phyloP scores from a whole-genome alignment of 2,888 invertebrate species.

The Thyatira batis region DNA sequence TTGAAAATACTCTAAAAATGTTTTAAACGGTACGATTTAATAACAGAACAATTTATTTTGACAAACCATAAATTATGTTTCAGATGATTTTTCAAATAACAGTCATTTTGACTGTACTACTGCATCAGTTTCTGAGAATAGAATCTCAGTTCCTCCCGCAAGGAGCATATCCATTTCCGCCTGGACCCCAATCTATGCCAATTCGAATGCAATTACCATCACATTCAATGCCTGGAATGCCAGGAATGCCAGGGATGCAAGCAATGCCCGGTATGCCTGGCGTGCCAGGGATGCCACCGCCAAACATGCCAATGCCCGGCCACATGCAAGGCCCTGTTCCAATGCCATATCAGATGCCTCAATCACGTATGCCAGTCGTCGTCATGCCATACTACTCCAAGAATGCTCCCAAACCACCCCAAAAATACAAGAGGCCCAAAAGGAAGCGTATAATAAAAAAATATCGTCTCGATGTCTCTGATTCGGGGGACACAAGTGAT shows the following conservation, averaged over 20 bases:
- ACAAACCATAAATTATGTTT: neutral
- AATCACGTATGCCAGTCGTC: constrained; percentile 56
- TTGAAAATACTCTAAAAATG: too few relatives aligned
- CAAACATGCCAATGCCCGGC: constrained; percentile 18
- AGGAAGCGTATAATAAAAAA: constrained; percentile 29
- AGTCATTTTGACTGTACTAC: neutral
- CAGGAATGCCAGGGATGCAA: constrained; percentile 24
- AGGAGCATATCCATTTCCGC: neutral
- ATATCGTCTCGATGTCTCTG: constrained; percentile 19
- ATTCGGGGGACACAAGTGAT: constrained; percentile 22
- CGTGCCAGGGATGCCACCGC: constrained; percentile 33
- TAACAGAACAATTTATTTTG: too few relatives aligned
- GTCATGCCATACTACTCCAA: constrained; percentile 65
- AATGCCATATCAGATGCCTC: constrained; percentile 34
- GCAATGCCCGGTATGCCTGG: constrained; percentile 26
- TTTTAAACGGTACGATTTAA: too few relatives aligned
- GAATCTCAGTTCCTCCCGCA: constrained; percentile 1
- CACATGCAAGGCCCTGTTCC: constrained; percentile 9
- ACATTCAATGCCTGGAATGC: constrained; percentile 9
- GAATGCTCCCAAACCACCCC: constrained; percentile 29
- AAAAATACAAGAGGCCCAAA: constrained; percentile 22
- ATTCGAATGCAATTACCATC: neutral
- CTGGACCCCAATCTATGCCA: neutral
- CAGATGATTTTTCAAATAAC: neutral
- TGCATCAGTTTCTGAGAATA: neutral